Evolutionary conservation across 2,113 vertebrate genomes (phyloP), one percentile per base, ranked within the genome.

Genomic region (Oncorhynchus gorbuscha): DNA sequence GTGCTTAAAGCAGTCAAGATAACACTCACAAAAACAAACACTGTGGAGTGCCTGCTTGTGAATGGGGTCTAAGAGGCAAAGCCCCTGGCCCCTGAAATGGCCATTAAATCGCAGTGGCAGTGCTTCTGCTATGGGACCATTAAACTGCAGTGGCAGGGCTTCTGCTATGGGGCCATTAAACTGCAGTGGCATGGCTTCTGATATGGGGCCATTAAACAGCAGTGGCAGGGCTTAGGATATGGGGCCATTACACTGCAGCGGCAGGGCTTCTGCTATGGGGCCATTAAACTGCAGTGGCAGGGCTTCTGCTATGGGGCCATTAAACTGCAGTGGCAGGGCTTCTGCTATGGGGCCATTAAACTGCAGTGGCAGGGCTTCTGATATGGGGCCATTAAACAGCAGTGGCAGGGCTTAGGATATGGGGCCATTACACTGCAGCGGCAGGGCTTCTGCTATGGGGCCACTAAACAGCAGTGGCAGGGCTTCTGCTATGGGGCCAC

Each of bases 41-140:
- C 62, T 28, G 12, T 67, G 48, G 71, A n/a, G 18, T 71, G 14
- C 13, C 28, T 18, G 48, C 73, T 48, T 76, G 39, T 80, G 77
- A 77, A 65, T 66, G 69, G 3, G 20, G 16, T 69, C 69, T 30
- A 77, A 76, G 77, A 79, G 62, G 76, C 16, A 67, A 49, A 76
- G 30, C 49, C 12, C 12, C 14, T 18, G 4, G 51, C 51, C 14
- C 14, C 51, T 18, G 12, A 55, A 55, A 55, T 5, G 0, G 9
- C 39, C 39, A 67, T 75, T 76, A n/a, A 70, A 35, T 32, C 0
- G 6, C 1, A 58, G 22, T 51, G 66, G 58, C 55, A 78, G 70
- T 24, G 5, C 30, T 22, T 76, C 66, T 75, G 62, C 32, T 72
- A 71, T 48, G 35, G 70, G 55, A 3, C 14, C 49, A 14, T 0